Conservation (phyloP, 2,113 vertebrate genomes). For the Hyperopisus bebe region DNA sequence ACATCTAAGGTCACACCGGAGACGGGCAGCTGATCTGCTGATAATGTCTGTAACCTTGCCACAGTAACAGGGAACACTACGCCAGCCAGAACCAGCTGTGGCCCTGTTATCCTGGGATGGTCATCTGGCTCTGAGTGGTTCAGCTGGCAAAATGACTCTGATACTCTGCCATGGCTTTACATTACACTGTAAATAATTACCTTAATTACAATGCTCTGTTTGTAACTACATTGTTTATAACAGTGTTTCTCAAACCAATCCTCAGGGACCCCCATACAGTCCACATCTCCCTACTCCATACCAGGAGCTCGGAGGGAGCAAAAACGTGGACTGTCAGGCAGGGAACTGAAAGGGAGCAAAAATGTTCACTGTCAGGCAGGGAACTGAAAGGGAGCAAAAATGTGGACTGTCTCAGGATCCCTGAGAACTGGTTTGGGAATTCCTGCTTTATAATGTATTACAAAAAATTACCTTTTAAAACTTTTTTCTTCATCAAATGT, state of each 20-base stretch:
- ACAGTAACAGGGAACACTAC: not conserved
- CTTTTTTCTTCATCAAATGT: not conserved
- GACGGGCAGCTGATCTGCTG: not conserved
- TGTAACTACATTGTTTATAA: conserved; percentile 38
- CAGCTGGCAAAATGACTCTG: conserved; percentile 43
- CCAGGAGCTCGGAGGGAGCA: not conserved
- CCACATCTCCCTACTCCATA: not conserved
- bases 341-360: not conserved
- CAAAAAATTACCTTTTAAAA: not conserved
- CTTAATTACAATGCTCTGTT: conserved; percentile 36
- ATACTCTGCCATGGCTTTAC: conserved; percentile 37
- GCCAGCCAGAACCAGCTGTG: not conserved
- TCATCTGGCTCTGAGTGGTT: conserved; percentile 52
- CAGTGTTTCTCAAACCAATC: conserved; percentile 35
- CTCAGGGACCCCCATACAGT: conserved; percentile 30
- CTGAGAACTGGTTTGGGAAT: not conserved
- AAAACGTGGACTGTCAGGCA: not conserved
- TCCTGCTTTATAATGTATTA: not conserved
- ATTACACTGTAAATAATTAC: conserved; percentile 36
- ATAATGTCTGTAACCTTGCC: not conserved
- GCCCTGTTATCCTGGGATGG: conserved; percentile 47
- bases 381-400: too few relatives aligned
- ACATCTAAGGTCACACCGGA: not conserved
- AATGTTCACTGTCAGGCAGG: not conserved
- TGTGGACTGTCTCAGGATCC: not conserved